Conservation (phyloP, 2,888 invertebrate species). For the Spilosoma lubricipeda region DNA sequence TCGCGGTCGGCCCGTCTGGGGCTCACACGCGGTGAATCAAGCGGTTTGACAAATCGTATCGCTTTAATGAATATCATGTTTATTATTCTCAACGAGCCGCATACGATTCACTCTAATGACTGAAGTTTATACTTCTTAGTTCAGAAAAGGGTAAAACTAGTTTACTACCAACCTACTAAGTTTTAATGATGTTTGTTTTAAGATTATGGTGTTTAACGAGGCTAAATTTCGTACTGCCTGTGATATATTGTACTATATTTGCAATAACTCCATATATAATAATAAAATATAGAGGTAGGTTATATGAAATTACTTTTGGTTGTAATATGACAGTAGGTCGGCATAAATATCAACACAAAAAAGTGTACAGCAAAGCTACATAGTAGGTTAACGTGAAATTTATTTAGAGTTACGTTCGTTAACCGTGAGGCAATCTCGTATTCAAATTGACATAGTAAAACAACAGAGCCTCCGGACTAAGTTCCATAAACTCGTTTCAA, state of each 20-base stretch:
- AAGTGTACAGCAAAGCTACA: slow-evolving; percentile 30
- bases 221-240: not conserved
- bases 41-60: slow-evolving; percentile 63
- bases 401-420: slow-evolving; percentile 50
- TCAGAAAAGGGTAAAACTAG: slow-evolving; percentile 20
- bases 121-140: slow-evolving; percentile 34
- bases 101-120: slow-evolving; percentile 46
- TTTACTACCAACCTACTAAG: slow-evolving; percentile 10
- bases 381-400: slow-evolving; percentile 31
- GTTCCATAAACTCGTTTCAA: slow-evolving; percentile 84
- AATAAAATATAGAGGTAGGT: slow-evolving; percentile 16
- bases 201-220: slow-evolving; percentile 12
- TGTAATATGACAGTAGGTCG: slow-evolving; percentile 20
- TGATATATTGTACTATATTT: not conserved
- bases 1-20: slow-evolving; percentile 52
- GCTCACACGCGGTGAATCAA: slow-evolving; percentile 58
- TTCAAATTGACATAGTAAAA: slow-evolving; percentile 86
- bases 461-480: slow-evolving; percentile 82
- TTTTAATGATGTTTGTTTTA: slow-evolving; percentile 23
- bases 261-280: not conserved
- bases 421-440: slow-evolving; percentile 78
- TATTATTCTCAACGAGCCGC: slow-evolving; percentile 50
- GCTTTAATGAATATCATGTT: slow-evolving; percentile 61
- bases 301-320: not conserved
- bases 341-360: slow-evolving; percentile 29